phyloP scores from a whole-genome alignment of 64 coral and sea anemone genomes.

The Pocillopora verrucosa region DNA sequence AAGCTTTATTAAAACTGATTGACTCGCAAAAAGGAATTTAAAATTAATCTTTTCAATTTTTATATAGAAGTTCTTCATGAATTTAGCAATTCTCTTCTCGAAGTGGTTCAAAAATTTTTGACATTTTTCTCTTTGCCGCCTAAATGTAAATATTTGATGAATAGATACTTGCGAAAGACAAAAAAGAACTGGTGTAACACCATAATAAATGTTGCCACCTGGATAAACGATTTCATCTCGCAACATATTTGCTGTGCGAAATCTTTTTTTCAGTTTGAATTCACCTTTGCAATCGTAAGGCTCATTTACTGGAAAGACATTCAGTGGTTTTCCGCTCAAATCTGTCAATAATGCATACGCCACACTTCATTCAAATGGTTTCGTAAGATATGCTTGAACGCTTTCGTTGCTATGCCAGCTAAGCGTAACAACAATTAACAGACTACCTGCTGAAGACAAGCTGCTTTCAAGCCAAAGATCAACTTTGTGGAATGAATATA shows the following conservation, averaged over 20 bases:
- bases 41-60: no score
- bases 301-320: background rate
- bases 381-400: conserved; percentile 24
- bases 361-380: background rate
- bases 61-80: no score
- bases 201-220: conserved; percentile 17
- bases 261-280: background rate
- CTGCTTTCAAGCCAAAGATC: conserved; percentile 24
- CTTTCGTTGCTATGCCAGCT: conserved; percentile 10
- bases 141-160: conserved; percentile 25
- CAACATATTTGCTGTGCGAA: background rate
- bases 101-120: conserved; percentile 18
- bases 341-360: background rate
- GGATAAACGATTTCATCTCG: background rate
- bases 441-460: conserved; percentile 24
- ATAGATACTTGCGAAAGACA: conserved; percentile 30
- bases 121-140: conserved; percentile 23
- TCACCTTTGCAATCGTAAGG: background rate
- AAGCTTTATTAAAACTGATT: no score
- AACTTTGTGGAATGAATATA: conserved; percentile 16
- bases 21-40: no score
- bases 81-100: background rate
- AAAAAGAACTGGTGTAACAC: conserved; percentile 29
- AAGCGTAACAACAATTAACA: conserved; percentile 6
- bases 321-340: background rate